phyloP scores from a whole-genome alignment of 2,888 invertebrate species.

The Volucella inanis region DNA sequence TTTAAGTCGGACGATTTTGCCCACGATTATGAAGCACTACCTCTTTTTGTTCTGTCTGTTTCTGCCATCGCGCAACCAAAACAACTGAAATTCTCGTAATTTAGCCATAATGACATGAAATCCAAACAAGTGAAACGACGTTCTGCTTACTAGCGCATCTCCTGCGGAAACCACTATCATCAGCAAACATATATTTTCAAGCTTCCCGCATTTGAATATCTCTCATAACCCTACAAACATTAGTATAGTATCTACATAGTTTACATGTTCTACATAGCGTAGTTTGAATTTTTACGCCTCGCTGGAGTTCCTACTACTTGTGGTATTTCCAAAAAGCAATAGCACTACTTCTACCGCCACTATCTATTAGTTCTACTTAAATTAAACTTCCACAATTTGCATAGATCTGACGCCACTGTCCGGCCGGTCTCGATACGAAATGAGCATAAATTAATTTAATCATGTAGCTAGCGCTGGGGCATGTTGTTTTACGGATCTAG shows the following conservation, averaged over 20 bases:
- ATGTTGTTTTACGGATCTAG: slow-evolving; percentile 13
- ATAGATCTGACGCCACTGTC: slow-evolving; percentile 10
- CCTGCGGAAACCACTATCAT: slow-evolving; percentile 39
- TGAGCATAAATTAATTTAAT: slow-evolving; percentile 30
- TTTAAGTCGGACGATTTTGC: too few species aligned
- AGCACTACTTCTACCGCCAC: neutral
- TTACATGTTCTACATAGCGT: too few species aligned
- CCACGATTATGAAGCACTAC: too few species aligned
- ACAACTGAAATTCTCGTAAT: too few species aligned
- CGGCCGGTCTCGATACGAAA: neutral
- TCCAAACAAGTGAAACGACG: neutral
- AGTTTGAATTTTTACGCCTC: slow-evolving; percentile 1
- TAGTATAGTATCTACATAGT: too few species aligned
- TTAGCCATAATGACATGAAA: neutral
- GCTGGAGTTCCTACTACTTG: slow-evolving; percentile 4
- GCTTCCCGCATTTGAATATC: slow-evolving; percentile 24
- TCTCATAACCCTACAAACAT: neutral
- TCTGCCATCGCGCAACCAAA: too few species aligned
- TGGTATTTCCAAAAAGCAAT: neutral
- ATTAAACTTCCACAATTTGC: slow-evolving; percentile 34
- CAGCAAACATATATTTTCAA: slow-evolving; percentile 9
- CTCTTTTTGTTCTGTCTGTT: too few species aligned
- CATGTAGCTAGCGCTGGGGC: slow-evolving; percentile 8
- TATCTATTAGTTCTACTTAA: slow-evolving; percentile 3
- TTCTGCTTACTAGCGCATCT: slow-evolving; percentile 36